Base-by-base conservation (phyloP, 2,113 vertebrate genomes). In the Willisornis vidua region DNA sequence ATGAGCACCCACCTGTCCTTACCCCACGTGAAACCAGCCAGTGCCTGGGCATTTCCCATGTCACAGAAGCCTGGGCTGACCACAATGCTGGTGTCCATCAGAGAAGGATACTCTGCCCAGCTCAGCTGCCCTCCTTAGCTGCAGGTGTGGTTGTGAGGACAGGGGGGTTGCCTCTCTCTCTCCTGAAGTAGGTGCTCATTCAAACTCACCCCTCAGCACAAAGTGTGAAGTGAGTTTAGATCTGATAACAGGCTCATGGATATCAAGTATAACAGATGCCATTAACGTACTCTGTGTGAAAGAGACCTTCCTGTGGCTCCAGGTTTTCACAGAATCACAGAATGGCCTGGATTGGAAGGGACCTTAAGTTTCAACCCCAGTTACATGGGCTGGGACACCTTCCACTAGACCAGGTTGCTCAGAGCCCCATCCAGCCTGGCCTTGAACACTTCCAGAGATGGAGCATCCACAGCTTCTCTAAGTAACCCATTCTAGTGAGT, bases 81-180 rank as follows among this genome's bases (percentile, higher is more conserved):
- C 81, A 35, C 1, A 0, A 5, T 52, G 61, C 26, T 16, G 25
- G 28, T 20, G 14, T 15, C 17, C 28, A 15, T 12, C 55, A 1
- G 4, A 57, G 55, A 51, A 57, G 49, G 76, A 39, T n/a, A 35
- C 25, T 1, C 1, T 46, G 52, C 24, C 39, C 46, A 67, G 46
- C 25, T 16, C 43, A 37, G 11, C 31, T 39, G 76, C 54, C 48
- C 48, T 35, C 29, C 19, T 26, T 9, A 75, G 43, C 33, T 51
- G 35, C 2, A 1, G 26, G 55, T 63, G 33, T 1, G 0, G 54
- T 7, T 61, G 46, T 46, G 35, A 74, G 48, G 39, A 18, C 7
- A 26, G 24, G 23, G 65, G 9, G 23, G 33, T 28, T 26, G 58
- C 48, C n/a, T 61, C 59, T 55, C 39, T 37, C 25, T n/a, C 48